Evolutionary conservation across 2,113 vertebrate species (phyloP), one percentile per base, ranked within the genome.

Genomic region (Struthio camelus): DNA sequence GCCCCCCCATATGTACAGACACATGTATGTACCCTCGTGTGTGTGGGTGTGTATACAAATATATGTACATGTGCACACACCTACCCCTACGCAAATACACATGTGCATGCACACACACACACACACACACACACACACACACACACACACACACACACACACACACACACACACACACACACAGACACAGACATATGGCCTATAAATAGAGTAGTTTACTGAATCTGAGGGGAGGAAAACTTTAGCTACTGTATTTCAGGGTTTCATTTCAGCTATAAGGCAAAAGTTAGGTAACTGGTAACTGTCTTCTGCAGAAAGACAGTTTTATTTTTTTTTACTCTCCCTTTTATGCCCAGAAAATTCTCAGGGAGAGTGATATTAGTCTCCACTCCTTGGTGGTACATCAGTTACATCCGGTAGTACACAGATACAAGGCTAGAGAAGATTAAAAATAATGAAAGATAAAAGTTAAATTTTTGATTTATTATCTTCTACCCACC

Each of bases 401-500:
- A 65, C 84, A 54, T 96, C 83, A 93, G 77, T 94, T 95, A 91
- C 95, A 96, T 81, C 89, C 95, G 84, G 69, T 92, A 93, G 94
- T 91, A 84, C 73, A 36, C 46, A 76, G 66, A 73, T 80, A 91
- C 38, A 50, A 77, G 66, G 34, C 48, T 91, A 40, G 14, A 75
- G 50, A 80, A 82, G 40, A 53, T 34, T n/a, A 36, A 92, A 82
- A 80, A 51, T 1, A 0, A 7, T 80, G 14, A 70, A 89, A 72
- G 20, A 34, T 14, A 65, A 22, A 91, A 27, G 10, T 72, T 71
- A 53, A 46, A n/a, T 11, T 13, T 53, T n/a, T 51, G 16, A 24
- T 64, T 61, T 32, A 15, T 36, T 51, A 34, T 73, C 62, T 89
- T 80, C 42, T 62, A 51, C 98, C 96, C 70, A 97, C 99, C 98